phyloP scores from a whole-genome alignment of 2,888 invertebrate species.

The Trisateles emortualis region DNA sequence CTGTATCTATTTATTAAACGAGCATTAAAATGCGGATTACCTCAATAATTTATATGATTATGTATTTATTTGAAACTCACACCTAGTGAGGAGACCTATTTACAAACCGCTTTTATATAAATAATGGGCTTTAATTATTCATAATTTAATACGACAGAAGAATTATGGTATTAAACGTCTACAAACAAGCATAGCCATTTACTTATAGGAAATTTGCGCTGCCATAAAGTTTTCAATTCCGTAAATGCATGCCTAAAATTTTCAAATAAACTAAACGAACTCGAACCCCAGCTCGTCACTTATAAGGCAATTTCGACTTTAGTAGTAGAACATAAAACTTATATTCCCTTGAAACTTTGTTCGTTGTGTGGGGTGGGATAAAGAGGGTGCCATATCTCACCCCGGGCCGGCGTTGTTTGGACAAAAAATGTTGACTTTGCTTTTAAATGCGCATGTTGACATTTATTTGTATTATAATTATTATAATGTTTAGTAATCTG shows the following conservation, averaged over 20 bases:
- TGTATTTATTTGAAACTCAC: constrained; percentile 5
- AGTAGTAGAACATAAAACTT: constrained; percentile 7
- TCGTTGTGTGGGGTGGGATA: constrained; percentile 37
- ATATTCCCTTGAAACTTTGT: constrained; percentile 27
- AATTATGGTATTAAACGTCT: not conserved
- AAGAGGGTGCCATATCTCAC: constrained; percentile 51
- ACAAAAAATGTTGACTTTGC: constrained; percentile 72
- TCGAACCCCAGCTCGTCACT: constrained; percentile 15
- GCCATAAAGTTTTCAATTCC: constrained; percentile 63
- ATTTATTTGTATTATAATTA: constrained; percentile 69
- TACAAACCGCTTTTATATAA: no score
- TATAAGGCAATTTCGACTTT: constrained; percentile 28
- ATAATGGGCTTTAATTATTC: no score
- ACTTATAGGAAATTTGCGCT: constrained; percentile 42
- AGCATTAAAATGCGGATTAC: constrained; percentile 18
- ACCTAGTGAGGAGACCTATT: no score
- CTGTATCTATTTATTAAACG: constrained; percentile 13
- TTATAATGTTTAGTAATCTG: constrained; percentile 55
- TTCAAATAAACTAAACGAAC: constrained; percentile 52
- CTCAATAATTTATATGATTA: constrained; percentile 17
- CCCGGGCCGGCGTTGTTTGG: constrained; percentile 61
- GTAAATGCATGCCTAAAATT: constrained; percentile 68
- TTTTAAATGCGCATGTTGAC: constrained; percentile 69
- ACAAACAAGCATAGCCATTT: constrained; percentile 10
- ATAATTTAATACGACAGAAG: no score